Evolutionary conservation across 2,888 invertebrate species (phyloP).

Genomic region (Drosophila paracracens): DNA sequence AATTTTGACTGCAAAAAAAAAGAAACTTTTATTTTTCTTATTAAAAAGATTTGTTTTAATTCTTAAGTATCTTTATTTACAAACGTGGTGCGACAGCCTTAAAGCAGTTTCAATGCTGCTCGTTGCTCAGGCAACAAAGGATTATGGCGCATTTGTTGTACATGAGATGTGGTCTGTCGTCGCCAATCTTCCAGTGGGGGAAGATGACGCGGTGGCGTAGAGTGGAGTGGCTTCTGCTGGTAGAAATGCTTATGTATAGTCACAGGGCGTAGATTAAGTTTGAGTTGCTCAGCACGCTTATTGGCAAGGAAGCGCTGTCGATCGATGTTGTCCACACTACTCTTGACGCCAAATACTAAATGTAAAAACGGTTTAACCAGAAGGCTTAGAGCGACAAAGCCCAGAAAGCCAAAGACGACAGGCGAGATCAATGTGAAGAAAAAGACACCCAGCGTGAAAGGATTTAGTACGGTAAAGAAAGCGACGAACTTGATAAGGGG

Average conservation of each 20-base stretch:
- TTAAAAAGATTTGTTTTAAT: background rate
- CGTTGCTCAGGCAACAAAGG: slow-evolving; percentile 54
- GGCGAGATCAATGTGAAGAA: slow-evolving; percentile 80
- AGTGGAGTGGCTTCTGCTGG: slow-evolving; percentile 65
- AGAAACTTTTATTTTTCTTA: background rate
- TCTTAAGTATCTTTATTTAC: slow-evolving; percentile 10
- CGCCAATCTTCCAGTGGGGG: slow-evolving; percentile 59
- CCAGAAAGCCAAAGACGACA: slow-evolving; percentile 79
- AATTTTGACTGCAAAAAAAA: slow-evolving; percentile 41
- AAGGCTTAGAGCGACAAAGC: slow-evolving; percentile 77
- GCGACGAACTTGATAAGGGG: slow-evolving; percentile 81
- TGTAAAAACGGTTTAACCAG: slow-evolving; percentile 78
- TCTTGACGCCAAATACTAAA: slow-evolving; percentile 79
- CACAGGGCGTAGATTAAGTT: slow-evolving; percentile 73
- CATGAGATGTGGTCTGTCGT: slow-evolving; percentile 12
- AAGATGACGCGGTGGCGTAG: slow-evolving; percentile 45
- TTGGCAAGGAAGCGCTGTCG: slow-evolving; percentile 58
- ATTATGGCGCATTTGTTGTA: slow-evolving; percentile 38
- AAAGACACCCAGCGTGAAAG: slow-evolving; percentile 81
- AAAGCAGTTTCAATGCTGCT: slow-evolving; percentile 27
- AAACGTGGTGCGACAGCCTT: background rate
- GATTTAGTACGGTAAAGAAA: slow-evolving; percentile 83
- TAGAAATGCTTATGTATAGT: slow-evolving; percentile 83
- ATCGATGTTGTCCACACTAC: slow-evolving; percentile 72
- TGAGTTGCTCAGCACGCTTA: slow-evolving; percentile 68